A percentile compares a stretch with the other conserved stretches of the same genome.
Evolutionary conservation across 2,888 invertebrate species (phyloP).

Genomic region (Malacosoma neustria): DNA sequence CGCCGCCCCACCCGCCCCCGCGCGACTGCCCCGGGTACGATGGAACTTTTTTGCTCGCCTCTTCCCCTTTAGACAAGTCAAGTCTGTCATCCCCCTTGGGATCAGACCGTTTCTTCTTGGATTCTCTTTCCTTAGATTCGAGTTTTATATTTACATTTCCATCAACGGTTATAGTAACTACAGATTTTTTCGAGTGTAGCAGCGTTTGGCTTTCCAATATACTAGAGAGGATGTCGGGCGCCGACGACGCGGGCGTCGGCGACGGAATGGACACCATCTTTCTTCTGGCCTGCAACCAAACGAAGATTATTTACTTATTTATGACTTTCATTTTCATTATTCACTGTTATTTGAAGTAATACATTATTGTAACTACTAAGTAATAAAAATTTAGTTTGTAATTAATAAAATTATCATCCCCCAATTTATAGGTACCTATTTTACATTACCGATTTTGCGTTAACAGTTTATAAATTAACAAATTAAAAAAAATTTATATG

Average conservation of each 20-base stretch:
- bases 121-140: slow-evolving; percentile 16
- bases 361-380: too few species aligned
- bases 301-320: too few species aligned
- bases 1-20: slow-evolving; percentile 60
- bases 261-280: slow-evolving; percentile 60
- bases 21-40: slow-evolving; percentile 78
- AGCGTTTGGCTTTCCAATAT: slow-evolving; percentile 82
- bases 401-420: too few species aligned
- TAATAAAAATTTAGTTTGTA: too few species aligned
- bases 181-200: slow-evolving; percentile 78
- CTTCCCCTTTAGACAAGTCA: slow-evolving; percentile 32
- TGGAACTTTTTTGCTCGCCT: slow-evolving; percentile 68
- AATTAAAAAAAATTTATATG: too few species aligned
- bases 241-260: slow-evolving; percentile 50
- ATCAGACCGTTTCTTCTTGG: slow-evolving; percentile 6
- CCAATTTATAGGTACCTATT: too few species aligned
- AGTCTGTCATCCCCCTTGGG: slow-evolving; percentile 19
- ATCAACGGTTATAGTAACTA: slow-evolving; percentile 74
- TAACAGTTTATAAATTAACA: too few species aligned
- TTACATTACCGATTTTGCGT: too few species aligned
- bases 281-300: slow-evolving; percentile 55
- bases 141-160: slow-evolving; percentile 76
- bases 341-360: too few species aligned
- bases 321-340: too few species aligned
- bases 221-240: slow-evolving; percentile 78